Conservation (phyloP, 2,113 vertebrate species). For the Morone saxatilis region DNA sequence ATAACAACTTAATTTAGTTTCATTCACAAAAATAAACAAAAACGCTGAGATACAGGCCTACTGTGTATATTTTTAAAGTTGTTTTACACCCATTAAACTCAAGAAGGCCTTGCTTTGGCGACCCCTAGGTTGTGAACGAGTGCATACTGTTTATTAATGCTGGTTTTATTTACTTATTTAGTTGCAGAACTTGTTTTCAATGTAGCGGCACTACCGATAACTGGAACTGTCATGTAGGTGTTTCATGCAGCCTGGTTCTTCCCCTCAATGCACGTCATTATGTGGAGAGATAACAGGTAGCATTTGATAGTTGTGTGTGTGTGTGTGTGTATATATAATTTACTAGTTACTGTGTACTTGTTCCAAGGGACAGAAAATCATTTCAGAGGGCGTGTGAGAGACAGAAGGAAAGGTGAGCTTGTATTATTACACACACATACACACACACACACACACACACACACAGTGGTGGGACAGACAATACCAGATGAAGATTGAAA, state of each 20-base stretch:
- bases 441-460: constrained; percentile 24
- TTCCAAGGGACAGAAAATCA: constrained; percentile 52
- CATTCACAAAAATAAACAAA: too few relatives aligned
- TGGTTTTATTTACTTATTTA: background rate
- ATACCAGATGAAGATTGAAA: constrained; percentile 70
- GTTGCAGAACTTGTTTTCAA: background rate
- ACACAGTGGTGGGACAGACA: constrained; percentile 21
- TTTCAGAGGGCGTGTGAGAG: constrained; percentile 35
- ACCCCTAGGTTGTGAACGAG: too few relatives aligned
- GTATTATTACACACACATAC: constrained; percentile 27
- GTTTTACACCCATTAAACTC: too few relatives aligned
- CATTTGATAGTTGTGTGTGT: constrained; percentile 1
- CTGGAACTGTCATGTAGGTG: background rate
- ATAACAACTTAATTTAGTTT: too few relatives aligned
- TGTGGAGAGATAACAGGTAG: background rate
- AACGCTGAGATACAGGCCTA: too few relatives aligned
- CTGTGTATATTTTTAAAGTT: too few relatives aligned
- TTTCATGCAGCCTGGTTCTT: background rate
- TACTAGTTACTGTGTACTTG: constrained; percentile 37
- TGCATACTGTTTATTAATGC: background rate
- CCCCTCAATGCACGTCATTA: background rate
- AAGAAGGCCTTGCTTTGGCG: too few relatives aligned
- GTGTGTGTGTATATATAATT: constrained; percentile 1
- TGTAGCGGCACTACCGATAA: background rate
- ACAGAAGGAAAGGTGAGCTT: constrained; percentile 32